Percentiles rank a stretch among this genome's conserved stretches.
phyloP scores from a whole-genome alignment of 2,888 invertebrate species.

The Liopterus haemorrhoidalis region DNA sequence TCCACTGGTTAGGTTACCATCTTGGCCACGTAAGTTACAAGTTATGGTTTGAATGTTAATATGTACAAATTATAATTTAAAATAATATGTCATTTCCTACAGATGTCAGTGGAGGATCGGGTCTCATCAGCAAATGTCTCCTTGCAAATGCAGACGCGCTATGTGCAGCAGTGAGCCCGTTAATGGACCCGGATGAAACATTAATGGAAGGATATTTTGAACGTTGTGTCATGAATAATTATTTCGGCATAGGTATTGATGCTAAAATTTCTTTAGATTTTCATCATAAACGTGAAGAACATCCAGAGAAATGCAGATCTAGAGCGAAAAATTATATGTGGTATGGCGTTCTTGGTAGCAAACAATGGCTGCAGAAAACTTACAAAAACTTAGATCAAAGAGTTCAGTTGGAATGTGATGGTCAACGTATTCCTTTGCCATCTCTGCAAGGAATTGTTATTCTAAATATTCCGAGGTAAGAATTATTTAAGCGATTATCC shows the following conservation, averaged over 20 bases:
- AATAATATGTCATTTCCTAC: slow-evolving; percentile 29
- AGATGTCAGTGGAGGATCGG: slow-evolving; percentile 68
- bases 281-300: slow-evolving; percentile 93
- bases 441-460: slow-evolving; percentile 95
- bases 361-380: slow-evolving; percentile 79
- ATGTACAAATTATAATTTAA: slow-evolving; percentile 15
- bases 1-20: slow-evolving; percentile 77
- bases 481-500: background rate
- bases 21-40: slow-evolving; percentile 81
- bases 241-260: slow-evolving; percentile 97
- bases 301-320: slow-evolving; percentile 92
- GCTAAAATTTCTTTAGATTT: slow-evolving; percentile 96
- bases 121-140: slow-evolving; percentile 91
- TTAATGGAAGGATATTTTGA: slow-evolving; percentile 85
- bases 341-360: slow-evolving; percentile 78
- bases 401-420: slow-evolving; percentile 93
- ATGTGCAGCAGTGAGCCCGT: slow-evolving; percentile 91
- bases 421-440: slow-evolving; percentile 89
- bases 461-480: slow-evolving; percentile 83
- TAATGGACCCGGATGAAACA: slow-evolving; percentile 89
- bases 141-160: slow-evolving; percentile 93
- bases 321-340: slow-evolving; percentile 95
- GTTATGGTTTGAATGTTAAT: slow-evolving; percentile 1
- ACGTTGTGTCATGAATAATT: slow-evolving; percentile 97
- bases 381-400: slow-evolving; percentile 94